Base-by-base conservation (phyloP, 2,797 vertebrate genomes). In the Huso huso region DNA sequence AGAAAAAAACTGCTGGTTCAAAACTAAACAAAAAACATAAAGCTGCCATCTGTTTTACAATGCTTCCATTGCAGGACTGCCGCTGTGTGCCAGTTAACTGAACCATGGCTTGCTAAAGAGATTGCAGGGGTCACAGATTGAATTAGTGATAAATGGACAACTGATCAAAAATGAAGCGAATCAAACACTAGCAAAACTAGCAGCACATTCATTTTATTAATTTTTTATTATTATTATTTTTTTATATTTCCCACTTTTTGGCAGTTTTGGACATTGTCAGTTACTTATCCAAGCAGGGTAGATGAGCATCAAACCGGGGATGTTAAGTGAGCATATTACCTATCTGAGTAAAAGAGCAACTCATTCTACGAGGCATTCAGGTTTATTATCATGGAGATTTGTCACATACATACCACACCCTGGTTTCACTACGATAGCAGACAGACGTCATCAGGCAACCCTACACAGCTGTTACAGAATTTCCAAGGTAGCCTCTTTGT, bases 11-110 rank as follows among this genome's bases (percentile, higher is more conserved):
- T 85, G 85, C 87, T 88, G 84, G 49, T 89, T 89, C 88, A 88
- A 89, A 90, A 86, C 85, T 86, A 89, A 90, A 89, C 86, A 88
- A 88, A 88, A 75, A 89, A 88, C 86, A 83, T 87, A 81, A 85
- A 85, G 85, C 84, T 87, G 86, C 86, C 87, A 90, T 90, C 88
- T 90, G 90, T 81, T 91, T 89, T 87, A 89, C 88, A 86, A 90
- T 87, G 86, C 88, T 88, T 89, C 89, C 89, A 85, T 86, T 84
- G 87, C 84, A 76, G 83, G 84, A 80, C 83, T 84, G 86, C 87
- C 87, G 90, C 86, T 84, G 84, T 85, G 87, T 91, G 88, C 88
- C 89, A 89, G 91, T 86, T 87, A 86, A 81, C 87, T 86, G 88
- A 91, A 87, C 90, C 86, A 79, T 82, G 80, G 86, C 86, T 89